Base-by-base conservation (phyloP, 1,140 invertebrate genomes). In the Matsumurasca onukii region DNA sequence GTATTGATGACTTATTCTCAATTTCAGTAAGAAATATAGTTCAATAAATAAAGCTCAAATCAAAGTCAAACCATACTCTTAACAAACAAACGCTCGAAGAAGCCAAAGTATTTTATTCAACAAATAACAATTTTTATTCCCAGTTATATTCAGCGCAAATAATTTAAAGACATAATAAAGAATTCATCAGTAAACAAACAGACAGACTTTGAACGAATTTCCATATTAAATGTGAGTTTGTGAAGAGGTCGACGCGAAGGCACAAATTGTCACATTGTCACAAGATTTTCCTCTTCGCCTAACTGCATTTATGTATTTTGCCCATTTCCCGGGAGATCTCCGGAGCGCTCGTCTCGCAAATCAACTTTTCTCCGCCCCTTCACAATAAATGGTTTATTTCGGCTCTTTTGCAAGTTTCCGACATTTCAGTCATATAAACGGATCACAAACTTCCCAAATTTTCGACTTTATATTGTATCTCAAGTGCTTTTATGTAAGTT, bases 231-330 rank as follows among this genome's bases (percentile, higher is more conserved):
- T 59, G 55, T 59, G 55, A 59, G 55, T 59, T 59, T 22, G 25
- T 59, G 30, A 59, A 59, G 24, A 25, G 55, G 15, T 22, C 3
- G 24, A 59, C 12, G 25, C 55, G 55, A 24, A 9, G 25, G 5
- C 22, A 22, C 55, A 59, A 29, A 59, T 59, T 59, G 55, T 59
- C 2, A 5, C 55, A 59, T 59, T 59, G 55, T 59, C 15, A 27
- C 2, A 22, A 27, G 24, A 59, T 59, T 59, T 59, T 59, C 55
- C 55, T 59, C 55, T 59, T 59, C 55, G 30, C 55, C 30, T 59
- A 59, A 59, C 55, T 59, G 30, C 55, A 59, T 59, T 59, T 59
- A 59, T 59, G 55, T 59, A 59, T 59, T 59, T 59, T 52, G n/a
- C 22, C 55, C 55, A 59, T 59, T 59, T 59, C 55, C 55, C 55